A percentile compares a stretch with the other conserved stretches of the same genome.
phyloP scores from a whole-genome alignment of 2,888 invertebrate genomes.

The Cyrtodaria siliqua region DNA sequence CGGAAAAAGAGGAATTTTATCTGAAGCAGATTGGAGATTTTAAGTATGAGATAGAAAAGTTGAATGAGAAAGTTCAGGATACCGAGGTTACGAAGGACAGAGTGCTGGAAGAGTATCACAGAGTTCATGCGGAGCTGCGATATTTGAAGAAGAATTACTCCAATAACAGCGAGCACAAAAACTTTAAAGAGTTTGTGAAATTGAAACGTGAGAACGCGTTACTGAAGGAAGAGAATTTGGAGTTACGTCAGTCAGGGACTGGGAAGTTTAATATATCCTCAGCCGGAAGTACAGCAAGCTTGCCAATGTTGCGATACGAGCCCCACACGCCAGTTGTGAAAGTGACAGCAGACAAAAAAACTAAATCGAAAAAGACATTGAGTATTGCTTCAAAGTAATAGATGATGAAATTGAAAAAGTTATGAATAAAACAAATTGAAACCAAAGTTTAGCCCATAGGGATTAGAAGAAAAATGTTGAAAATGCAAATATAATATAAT shows the following conservation, averaged over 20 bases:
- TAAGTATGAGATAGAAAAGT: conserved; percentile 66
- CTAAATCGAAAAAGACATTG: conserved; percentile 35
- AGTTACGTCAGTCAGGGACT: conserved; percentile 63
- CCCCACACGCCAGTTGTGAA: conserved; percentile 24
- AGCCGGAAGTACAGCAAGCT: conserved; percentile 32
- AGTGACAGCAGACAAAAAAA: conserved; percentile 33
- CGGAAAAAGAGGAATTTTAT: conserved; percentile 71
- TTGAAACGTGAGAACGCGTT: conserved; percentile 78
- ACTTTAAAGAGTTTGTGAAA: conserved; percentile 81
- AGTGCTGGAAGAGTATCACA: conserved; percentile 72
- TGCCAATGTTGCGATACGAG: conserved; percentile 64
- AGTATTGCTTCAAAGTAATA: conserved; percentile 37
- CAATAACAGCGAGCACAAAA: conserved; percentile 68
- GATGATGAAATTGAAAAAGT: too few relatives aligned
- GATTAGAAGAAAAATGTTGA: too few relatives aligned
- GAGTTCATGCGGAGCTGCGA: conserved; percentile 69
- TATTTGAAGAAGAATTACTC: conserved; percentile 66
- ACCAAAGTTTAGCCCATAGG: too few relatives aligned
- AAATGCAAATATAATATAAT: too few relatives aligned
- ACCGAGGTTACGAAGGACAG: conserved; percentile 73
- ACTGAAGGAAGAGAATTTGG: conserved; percentile 78
- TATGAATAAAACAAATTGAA: too few relatives aligned
- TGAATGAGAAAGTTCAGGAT: conserved; percentile 64
- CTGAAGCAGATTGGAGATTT: conserved; percentile 67
- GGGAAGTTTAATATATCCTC: conserved; percentile 12